Conservation (phyloP, 30 jellyfish, hydroid and myxozoan genomes). For the Cassiopea andromeda region DNA sequence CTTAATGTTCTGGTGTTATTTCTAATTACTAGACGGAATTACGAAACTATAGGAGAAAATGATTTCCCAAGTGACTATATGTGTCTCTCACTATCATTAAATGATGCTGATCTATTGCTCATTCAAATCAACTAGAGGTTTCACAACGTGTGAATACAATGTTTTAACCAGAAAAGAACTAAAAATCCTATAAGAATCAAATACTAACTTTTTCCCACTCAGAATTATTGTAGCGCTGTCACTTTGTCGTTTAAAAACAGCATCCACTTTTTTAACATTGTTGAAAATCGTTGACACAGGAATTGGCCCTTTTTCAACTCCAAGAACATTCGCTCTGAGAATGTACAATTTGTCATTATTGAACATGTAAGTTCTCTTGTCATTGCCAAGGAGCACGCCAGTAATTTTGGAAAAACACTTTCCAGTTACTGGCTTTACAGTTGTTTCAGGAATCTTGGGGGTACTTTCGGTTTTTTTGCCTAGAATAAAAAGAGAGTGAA, state of each 20-base stretch:
- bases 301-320: slow-evolving; percentile 75
- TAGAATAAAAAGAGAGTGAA: not conserved
- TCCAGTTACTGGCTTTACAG: slow-evolving; percentile 8
- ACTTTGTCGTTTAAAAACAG: slow-evolving; percentile 68
- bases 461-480: slow-evolving; percentile 7
- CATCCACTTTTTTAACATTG: slow-evolving; percentile 73
- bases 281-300: slow-evolving; percentile 57
- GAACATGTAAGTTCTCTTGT: slow-evolving; percentile 71
- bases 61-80: too few species aligned
- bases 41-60: too few species aligned
- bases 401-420: slow-evolving; percentile 52
- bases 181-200: not conserved
- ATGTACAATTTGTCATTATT: slow-evolving; percentile 76
- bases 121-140: too few species aligned
- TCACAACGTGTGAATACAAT: too few species aligned
- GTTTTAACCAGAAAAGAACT: not conserved
- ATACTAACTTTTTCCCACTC: slow-evolving; percentile 80
- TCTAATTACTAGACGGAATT: too few species aligned
- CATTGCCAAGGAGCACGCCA: slow-evolving; percentile 71
- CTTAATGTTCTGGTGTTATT: too few species aligned
- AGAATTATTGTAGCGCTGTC: slow-evolving; percentile 66
- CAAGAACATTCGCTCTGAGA: slow-evolving; percentile 36
- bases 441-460: slow-evolving; percentile 10
- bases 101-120: too few species aligned
- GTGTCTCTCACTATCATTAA: too few species aligned